A percentile compares a stretch with the other conserved stretches of the same genome.
Conservation (phyloP, 2,113 vertebrate species). For the Trochalopteron elliotii region DNA sequence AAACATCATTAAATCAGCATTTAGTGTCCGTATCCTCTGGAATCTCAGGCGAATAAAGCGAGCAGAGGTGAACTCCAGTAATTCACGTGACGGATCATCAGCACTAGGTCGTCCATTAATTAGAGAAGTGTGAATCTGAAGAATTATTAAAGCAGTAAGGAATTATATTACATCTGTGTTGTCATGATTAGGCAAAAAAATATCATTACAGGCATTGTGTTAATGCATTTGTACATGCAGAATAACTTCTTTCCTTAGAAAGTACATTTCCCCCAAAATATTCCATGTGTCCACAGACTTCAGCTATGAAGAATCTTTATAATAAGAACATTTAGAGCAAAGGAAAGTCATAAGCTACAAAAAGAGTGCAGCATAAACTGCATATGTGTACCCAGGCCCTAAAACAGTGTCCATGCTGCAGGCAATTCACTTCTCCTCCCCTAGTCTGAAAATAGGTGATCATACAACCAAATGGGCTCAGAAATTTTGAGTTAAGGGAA, state of each 20-base stretch:
- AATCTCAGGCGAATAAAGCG: conserved; percentile 92
- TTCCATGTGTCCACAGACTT: not conserved
- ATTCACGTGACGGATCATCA: conserved; percentile 86
- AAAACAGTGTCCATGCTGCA: not conserved
- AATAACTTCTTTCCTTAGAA: not conserved
- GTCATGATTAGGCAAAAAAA: not conserved
- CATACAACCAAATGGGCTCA: not conserved
- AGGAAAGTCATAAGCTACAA: not conserved
- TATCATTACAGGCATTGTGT: not conserved
- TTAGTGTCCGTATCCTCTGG: conserved; percentile 92
- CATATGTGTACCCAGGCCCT: not conserved
- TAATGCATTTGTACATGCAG: not conserved
- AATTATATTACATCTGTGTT: not conserved
- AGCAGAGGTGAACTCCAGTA: conserved; percentile 93
- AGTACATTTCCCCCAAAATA: not conserved
- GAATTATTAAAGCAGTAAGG: not conserved
- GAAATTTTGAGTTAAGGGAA: not conserved
- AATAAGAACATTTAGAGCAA: not conserved
- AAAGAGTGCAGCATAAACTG: not conserved
- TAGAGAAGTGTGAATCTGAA: conserved; percentile 93
- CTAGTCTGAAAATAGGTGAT: not conserved
- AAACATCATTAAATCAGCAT: conserved; percentile 97
- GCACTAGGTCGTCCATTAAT: conserved; percentile 96
- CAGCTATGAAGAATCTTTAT: not conserved
- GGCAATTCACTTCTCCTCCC: not conserved